Conservation (phyloP, 2,888 invertebrate genomes). For the Conops quadrifasciatus region DNA sequence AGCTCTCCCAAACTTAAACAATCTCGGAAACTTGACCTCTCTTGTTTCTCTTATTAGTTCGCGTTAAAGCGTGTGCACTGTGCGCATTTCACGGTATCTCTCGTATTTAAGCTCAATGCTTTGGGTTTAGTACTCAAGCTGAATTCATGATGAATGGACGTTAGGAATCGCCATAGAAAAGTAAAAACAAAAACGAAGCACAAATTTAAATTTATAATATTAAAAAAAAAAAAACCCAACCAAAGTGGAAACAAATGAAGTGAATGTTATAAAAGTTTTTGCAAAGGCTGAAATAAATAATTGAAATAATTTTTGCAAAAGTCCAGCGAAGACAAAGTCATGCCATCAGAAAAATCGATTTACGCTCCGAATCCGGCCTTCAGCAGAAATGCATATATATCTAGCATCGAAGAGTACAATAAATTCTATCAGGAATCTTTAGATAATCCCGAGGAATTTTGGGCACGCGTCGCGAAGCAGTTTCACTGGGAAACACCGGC, state of each 20-base stretch:
- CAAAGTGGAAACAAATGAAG: too few relatives aligned
- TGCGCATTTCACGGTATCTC: neutral
- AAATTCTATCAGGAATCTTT: constrained; percentile 87
- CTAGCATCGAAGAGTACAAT: constrained; percentile 78
- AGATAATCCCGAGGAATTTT: constrained; percentile 89
- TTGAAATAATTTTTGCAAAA: neutral
- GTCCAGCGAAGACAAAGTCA: constrained; percentile 51
- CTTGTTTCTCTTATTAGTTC: too few relatives aligned
- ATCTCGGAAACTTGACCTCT: too few relatives aligned
- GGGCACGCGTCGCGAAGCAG: constrained; percentile 91
- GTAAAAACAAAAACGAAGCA: constrained; percentile 39
- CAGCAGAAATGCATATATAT: constrained; percentile 72
- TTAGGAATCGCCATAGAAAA: constrained; percentile 15
- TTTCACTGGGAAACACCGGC: constrained; percentile 91
- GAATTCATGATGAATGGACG: constrained; percentile 39
- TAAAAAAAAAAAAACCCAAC: constrained; percentile 2
- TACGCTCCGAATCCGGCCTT: constrained; percentile 70
- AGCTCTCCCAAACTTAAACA: too few relatives aligned
- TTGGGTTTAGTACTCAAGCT: constrained; percentile 40
- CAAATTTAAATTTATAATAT: constrained; percentile 36
- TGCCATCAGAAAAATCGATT: constrained; percentile 70
- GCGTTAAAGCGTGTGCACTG: too few relatives aligned
- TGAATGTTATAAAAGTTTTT: neutral
- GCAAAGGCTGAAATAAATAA: neutral
- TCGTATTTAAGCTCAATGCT: neutral